phyloP scores from a whole-genome alignment of 2,113 vertebrate genomes.

The Ursus arctos region DNA sequence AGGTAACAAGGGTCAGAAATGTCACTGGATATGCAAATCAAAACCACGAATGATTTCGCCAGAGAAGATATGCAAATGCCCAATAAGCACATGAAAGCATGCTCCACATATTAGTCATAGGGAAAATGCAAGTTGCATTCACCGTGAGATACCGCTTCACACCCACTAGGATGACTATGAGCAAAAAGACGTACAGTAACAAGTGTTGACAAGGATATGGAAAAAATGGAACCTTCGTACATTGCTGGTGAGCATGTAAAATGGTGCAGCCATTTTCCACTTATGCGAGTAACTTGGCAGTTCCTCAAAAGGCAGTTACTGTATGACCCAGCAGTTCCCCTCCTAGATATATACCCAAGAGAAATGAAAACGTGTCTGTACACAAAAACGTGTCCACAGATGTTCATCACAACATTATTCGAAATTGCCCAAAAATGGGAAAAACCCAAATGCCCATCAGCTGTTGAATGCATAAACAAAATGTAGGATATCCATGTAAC shows the following conservation, averaged over 20 bases:
- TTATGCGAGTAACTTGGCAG: background rate
- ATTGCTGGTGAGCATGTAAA: background rate
- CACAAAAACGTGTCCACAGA: background rate
- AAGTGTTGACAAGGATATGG: background rate
- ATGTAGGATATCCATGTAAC: background rate
- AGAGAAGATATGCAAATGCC: background rate
- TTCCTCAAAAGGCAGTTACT: background rate
- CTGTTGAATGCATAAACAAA: background rate
- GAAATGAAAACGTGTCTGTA: background rate
- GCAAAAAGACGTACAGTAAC: background rate
- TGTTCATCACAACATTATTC: background rate
- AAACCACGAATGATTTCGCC: constrained; percentile 17
- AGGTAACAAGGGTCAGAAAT: background rate
- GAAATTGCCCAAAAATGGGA: background rate
- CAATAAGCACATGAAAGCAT: background rate
- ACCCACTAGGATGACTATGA: background rate
- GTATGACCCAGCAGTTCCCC: background rate
- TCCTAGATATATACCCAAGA: background rate
- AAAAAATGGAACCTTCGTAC: background rate
- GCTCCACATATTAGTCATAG: background rate
- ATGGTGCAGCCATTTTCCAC: background rate
- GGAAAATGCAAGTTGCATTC: background rate
- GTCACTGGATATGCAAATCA: background rate
- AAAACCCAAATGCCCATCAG: background rate
- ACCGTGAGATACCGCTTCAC: background rate